These are phyloP conservation scores for Euphydryas editha DNA, from an alignment of 2,888 invertebrate genomes.

Conservation along the genomic window DNA sequence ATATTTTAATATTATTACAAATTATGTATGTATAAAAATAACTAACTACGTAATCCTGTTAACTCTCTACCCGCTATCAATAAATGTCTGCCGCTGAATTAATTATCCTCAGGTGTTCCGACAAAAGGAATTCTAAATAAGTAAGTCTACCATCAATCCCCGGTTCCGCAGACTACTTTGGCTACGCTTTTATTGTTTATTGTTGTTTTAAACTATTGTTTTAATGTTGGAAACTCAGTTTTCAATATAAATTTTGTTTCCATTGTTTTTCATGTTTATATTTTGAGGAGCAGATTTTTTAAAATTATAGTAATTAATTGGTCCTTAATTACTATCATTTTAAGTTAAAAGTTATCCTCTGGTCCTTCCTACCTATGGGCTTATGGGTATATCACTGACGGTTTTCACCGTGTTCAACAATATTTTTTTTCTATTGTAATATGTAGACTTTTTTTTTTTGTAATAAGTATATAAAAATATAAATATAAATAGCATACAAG, in stretches of 20 bases:
- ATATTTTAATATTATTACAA: no score
- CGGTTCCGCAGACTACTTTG: slow-evolving; percentile 26
- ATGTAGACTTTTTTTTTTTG: no score
- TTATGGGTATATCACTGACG: no score
- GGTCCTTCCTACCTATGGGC: no score
- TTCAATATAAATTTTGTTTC: background rate
- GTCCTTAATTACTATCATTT: no score
- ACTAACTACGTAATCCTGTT: background rate
- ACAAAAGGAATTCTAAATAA: slow-evolving; percentile 48
- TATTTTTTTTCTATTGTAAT: no score
- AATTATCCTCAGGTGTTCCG: slow-evolving; percentile 57
- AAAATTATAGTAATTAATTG: background rate
- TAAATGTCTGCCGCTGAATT: slow-evolving; percentile 54
- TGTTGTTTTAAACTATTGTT: slow-evolving; percentile 13
- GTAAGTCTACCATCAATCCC: slow-evolving; percentile 44
- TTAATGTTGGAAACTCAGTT: slow-evolving; percentile 6
- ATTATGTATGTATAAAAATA: background rate
- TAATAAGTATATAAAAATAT: no score
- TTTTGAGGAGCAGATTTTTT: background rate
- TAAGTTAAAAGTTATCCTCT: no score
- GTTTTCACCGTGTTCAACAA: no score
- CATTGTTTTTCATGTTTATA: background rate
- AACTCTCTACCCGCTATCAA: slow-evolving; percentile 48
- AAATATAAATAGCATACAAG: no score
- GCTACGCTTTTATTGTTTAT: slow-evolving; percentile 7